These are phyloP conservation scores for Venustoraphidia nigricollis DNA, from an alignment of 2,888 invertebrate genomes.

Conservation along the genomic window DNA sequence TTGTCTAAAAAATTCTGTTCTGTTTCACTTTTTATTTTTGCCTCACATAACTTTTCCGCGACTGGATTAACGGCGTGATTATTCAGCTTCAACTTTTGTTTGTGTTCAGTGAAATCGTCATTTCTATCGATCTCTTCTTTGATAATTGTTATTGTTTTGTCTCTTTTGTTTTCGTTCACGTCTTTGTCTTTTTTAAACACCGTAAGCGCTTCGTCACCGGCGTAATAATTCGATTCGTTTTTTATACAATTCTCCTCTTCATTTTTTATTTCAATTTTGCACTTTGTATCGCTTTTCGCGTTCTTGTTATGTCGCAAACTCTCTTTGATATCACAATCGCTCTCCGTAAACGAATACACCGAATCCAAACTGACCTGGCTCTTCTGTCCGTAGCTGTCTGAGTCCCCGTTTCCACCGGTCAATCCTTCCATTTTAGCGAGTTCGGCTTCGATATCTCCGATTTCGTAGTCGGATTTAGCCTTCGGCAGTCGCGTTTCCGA, in stretches of 20 bases:
- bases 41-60: no score
- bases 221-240: no score
- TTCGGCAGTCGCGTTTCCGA: constrained; percentile 10
- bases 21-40: no score
- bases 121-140: no score
- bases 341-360: no score
- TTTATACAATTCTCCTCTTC: constrained; percentile 1
- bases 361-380: no score
- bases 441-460: constrained; percentile 52
- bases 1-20: no score
- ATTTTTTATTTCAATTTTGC: constrained; percentile 8
- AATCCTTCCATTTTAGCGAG: constrained; percentile 50
- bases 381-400: no score
- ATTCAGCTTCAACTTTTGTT: constrained; percentile 12
- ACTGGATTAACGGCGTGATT: constrained; percentile 9
- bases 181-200: constrained; percentile 15
- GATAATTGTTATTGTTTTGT: no score
- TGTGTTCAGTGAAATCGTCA: constrained; percentile 21
- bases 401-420: constrained; percentile 30
- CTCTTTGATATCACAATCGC: no score
- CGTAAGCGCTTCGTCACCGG: no score
- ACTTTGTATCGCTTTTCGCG: constrained; percentile 16
- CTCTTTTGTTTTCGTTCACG: constrained; percentile 22
- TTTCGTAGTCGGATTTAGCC: constrained; percentile 29
- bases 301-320: constrained; percentile 10